phyloP scores from a whole-genome alignment of 2,888 invertebrate genomes.

The Lasioglossum oenotherae region DNA sequence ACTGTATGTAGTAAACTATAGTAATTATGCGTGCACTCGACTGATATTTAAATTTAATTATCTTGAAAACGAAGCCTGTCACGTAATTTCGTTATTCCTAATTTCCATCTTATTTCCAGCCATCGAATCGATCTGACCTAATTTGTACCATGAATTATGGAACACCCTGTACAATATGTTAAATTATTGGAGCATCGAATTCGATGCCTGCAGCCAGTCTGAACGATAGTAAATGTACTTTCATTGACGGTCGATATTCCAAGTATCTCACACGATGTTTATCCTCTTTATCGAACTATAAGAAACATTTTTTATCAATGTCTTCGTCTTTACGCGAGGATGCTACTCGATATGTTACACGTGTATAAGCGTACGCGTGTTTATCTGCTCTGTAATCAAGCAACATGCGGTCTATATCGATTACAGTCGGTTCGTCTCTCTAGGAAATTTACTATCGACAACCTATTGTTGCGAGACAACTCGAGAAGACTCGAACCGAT shows the following conservation, averaged over 20 bases:
- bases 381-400: constrained; percentile 18
- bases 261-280: constrained; percentile 23
- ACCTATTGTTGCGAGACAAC: not conserved
- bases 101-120: no score
- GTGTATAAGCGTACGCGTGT: not conserved
- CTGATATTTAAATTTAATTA: no score
- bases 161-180: no score
- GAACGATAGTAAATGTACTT: constrained; percentile 39
- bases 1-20: no score
- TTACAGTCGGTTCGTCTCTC: not conserved
- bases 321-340: constrained; percentile 1
- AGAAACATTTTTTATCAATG: not conserved
- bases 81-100: no score
- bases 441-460: not conserved
- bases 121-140: no score
- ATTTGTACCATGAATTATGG: no score
- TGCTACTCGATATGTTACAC: constrained; percentile 14
- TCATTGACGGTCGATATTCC: constrained; percentile 23
- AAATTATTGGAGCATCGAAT: not conserved
- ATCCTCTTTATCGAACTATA: not conserved
- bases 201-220: constrained; percentile 32
- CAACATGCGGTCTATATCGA: constrained; percentile 32
- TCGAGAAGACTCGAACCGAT: constrained; percentile 14
- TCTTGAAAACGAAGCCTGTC: no score
- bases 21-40: no score